Evolutionary conservation across 2,888 invertebrate species (phyloP), one percentile per base, ranked within the genome.

Genomic region (Drosophila paranaensis): DNA sequence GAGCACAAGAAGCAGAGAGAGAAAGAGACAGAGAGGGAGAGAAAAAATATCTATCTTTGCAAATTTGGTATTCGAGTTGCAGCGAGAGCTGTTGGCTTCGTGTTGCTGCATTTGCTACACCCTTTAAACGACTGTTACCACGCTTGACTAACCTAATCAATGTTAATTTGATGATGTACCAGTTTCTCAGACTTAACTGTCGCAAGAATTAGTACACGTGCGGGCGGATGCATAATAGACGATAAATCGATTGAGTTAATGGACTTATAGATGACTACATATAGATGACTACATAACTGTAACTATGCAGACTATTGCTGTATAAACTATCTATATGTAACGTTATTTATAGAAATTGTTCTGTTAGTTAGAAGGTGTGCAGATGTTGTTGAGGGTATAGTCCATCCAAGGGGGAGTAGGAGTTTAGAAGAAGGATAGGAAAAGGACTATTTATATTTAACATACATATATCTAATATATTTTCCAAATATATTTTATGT

Each of bases 191-290:
- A 75, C 60, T 82, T 71, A 73, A 76, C 57, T 67, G 79, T 46
- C 85, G 74, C 79, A 81, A 72, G 82, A 80, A 90, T 88, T 83
- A 82, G 83, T 91, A 16, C 33, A 50, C 50, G 43, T 37, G 58
- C 10, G 54, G 85, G 86, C 91, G 91, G 92, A 91, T 90, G 90
- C 89, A 85, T 91, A 91, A 82, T 90, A 87, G 90, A 39, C 33
- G 37, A 30, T 62, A 54, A 56, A 46, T 56, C 51, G 51, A 53
- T 53, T 37, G 25, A 25, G 51, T 14, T 53, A 37, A 37, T 33
- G 8, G 16, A 53, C 35, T 33, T 33, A 16, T 30, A n/a, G 11
- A 35, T 25, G 20, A 54, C 37, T 39, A 39, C 53, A 35, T 14
- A 9, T 2, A 2, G 20, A 5, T n/a, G n/a, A n/a, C n/a, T n/a